phyloP scores from a whole-genome alignment of 2,888 invertebrate species.

The Molanna angustata region DNA sequence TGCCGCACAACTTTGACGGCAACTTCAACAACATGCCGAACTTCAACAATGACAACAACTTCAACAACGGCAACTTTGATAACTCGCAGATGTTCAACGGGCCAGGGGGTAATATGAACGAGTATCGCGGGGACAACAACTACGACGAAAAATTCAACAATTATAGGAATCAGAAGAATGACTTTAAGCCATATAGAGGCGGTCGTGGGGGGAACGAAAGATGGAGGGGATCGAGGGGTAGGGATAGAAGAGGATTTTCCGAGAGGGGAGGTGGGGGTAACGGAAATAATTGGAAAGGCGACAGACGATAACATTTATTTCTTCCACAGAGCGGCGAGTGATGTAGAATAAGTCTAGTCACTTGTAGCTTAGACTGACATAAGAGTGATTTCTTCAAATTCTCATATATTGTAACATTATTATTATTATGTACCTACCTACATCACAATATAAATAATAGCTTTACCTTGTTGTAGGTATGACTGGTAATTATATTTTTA shows the following conservation, averaged over 20 bases:
- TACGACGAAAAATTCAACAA: conserved; percentile 45
- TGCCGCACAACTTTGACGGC: conserved; percentile 51
- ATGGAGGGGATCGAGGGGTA: conserved; percentile 29
- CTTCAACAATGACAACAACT: conserved; percentile 35
- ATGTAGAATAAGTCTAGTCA: too few relatives aligned
- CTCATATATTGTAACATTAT: too few relatives aligned
- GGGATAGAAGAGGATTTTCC: conserved; percentile 41
- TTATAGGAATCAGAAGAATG: conserved; percentile 38
- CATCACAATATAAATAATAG: conserved; percentile 25
- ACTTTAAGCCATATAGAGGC: conserved; percentile 31
- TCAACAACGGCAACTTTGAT: conserved; percentile 41
- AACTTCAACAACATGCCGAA: conserved; percentile 40
- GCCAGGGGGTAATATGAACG: conserved; percentile 39
- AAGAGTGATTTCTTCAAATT: conserved; percentile 42
- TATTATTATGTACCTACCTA: conserved; percentile 32
- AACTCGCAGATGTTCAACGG: conserved; percentile 44
- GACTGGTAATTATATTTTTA: conserved; percentile 23
- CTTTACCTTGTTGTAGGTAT: conserved; percentile 23
- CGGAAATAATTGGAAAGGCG: conserved; percentile 54
- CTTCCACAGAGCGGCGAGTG: conserved; percentile 24
- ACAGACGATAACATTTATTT: conserved; percentile 51
- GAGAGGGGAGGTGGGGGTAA: conserved; percentile 51
- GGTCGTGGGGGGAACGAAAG: conserved; percentile 27
- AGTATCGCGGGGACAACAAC: conserved; percentile 43
- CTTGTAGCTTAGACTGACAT: conserved; percentile 52